phyloP scores from a whole-genome alignment of 92 coral and sea anemone species.

The Diadumene lineata region DNA sequence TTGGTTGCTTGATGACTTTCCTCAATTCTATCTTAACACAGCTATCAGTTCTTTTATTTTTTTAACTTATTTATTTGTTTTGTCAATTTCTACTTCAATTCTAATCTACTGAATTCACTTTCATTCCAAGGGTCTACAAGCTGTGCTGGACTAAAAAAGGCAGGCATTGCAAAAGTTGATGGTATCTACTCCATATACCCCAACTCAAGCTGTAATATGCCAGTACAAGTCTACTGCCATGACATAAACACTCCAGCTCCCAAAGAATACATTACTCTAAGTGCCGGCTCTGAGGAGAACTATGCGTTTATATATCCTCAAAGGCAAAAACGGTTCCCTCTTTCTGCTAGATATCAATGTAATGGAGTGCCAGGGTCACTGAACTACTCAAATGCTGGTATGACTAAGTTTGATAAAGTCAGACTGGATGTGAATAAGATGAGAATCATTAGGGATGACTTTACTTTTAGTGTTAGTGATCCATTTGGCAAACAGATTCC shows the following conservation, averaged over 20 bases:
- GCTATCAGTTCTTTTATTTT: no score
- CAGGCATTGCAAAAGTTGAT: slow-evolving; percentile 74
- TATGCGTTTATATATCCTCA: slow-evolving; percentile 84
- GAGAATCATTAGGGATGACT: slow-evolving; percentile 78
- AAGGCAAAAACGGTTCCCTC: slow-evolving; percentile 69
- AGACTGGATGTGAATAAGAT: slow-evolving; percentile 73
- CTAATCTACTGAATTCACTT: neutral
- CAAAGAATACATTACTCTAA: slow-evolving; percentile 77
- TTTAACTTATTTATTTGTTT: neutral
- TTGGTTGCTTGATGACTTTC: no score
- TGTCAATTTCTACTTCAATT: neutral
- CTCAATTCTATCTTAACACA: no score
- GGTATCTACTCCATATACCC: slow-evolving; percentile 87
- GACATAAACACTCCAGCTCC: slow-evolving; percentile 87
- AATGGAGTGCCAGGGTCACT: slow-evolving; percentile 59
- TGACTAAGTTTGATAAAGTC: slow-evolving; percentile 73
- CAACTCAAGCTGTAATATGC: slow-evolving; percentile 73
- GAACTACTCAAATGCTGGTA: slow-evolving; percentile 66
- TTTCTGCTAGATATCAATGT: slow-evolving; percentile 72
- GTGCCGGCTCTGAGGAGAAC: slow-evolving; percentile 81
- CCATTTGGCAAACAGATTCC: slow-evolving; percentile 71
- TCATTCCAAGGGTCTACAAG: slow-evolving; percentile 71
- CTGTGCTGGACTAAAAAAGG: slow-evolving; percentile 72
- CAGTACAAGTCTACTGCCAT: slow-evolving; percentile 88
- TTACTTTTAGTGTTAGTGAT: slow-evolving; percentile 74